Evolutionary conservation across 2,888 invertebrate species (phyloP), one percentile per base, ranked within the genome.

Genomic region (Eupelmus urozonus): DNA sequence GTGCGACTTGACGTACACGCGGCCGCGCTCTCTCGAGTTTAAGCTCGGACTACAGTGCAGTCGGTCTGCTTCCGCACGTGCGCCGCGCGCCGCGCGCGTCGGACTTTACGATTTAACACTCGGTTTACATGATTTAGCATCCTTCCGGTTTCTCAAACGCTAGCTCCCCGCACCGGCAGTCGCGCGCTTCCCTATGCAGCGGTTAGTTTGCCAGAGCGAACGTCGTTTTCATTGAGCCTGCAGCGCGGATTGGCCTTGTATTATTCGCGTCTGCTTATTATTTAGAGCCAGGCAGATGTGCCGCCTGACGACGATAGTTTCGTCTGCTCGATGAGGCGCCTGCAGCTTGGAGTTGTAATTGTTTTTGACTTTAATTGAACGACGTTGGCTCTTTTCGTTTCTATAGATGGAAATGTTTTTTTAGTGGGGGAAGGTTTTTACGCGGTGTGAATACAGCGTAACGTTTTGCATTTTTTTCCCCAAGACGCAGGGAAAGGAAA

Each of bases 91-190:
- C n/a, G 25, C 65, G 40, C 18, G 60, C 29, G 63, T 69, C 55
- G 67, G 67, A 76, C 76, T 79, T 79, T 76, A 76, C 76, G 72
- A 76, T 79, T 76, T 76, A 79, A 79, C 79, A 76, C 76, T 66
- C 63, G 57, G 60, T 69, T 69, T 79, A 72, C 76, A 69, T 76
- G 79, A 79, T 79, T 79, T 76, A 79, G 62, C 70, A 75, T 75
- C 70, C 53, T 77, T 71, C 71, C 71, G 60, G 60, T 55, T 60
- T 60, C 60, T 45, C 45, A 16, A 34, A 13, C 13, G 45, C 45
- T 5, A 34, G 34, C 34, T 34, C 18, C 34, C 45, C 57, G 25
- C 34, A 66, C 7, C 29, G 18, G 27, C 20, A n/a, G 34, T 27
- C 42, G 55, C 20, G 20, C 13, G n/a, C 18, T 11, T 9, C 16